Base-by-base conservation (phyloP, 2,113 vertebrate genomes). In the Thryonomys swinderianus region DNA sequence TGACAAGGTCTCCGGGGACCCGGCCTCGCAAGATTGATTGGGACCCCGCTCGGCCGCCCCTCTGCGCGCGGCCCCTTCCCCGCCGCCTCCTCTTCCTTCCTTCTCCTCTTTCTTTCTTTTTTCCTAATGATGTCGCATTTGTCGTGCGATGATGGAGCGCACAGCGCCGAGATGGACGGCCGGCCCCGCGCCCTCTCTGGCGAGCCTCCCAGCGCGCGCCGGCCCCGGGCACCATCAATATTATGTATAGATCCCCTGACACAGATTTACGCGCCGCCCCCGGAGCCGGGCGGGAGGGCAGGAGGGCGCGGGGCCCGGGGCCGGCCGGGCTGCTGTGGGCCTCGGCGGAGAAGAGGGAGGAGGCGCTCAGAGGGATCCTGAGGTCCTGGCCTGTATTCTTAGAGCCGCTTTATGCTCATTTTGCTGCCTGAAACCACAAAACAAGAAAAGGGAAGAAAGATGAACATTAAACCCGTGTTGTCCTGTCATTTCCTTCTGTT, bases 231-330 rank as follows among this genome's bases (percentile, higher is more conserved):
- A 96, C 99, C 99, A 99, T 99, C 99, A 99, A 99, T 99, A 99
- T 99, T 99, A 99, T 99, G 99, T 99, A 99, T 99, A 99, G 99
- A 99, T 99, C 99, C 98, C 99, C 99, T 99, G 99, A 99, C 99
- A 99, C 98, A 98, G 98, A 99, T 99, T 99, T 99, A 99, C 99
- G 99, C 99, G 98, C 97, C 81, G 98, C 98, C 98, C 99, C 99
- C 95, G 62, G 98, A 99, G 99, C 99, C 98, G 98, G 98, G 98
- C 97, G 98, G 98, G 97, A 98, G 97, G 93, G 97, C 98, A 97
- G 95, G 96, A 91, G 85, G 0, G 91, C 95, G 96, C 97, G 96
- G 82, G 97, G 92, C n/a, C n/a, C n/a, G 92, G 93, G 74, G 96
- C 96, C 91, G 89, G 97, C 98, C 99, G 99, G 99, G 99, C 99